phyloP scores from a whole-genome alignment of 2,113 vertebrate species.

The Clarias magur region DNA sequence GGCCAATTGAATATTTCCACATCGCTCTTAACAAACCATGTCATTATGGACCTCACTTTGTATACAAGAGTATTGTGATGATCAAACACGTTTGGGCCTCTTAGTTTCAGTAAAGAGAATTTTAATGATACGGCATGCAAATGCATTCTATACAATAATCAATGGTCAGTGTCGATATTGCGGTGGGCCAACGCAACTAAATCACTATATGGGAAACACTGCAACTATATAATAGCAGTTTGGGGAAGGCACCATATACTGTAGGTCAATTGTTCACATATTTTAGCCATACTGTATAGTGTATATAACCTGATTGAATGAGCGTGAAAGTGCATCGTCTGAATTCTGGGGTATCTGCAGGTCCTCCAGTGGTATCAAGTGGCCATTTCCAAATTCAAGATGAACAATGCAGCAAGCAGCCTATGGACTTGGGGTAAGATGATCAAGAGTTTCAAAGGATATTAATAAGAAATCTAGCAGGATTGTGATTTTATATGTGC shows the following conservation, averaged over 20 bases:
- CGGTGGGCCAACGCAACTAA: too few species aligned
- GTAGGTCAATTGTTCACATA: not conserved
- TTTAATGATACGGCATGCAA: not conserved
- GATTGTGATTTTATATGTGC: not conserved
- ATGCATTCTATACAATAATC: not conserved
- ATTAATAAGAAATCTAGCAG: not conserved
- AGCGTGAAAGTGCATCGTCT: not conserved
- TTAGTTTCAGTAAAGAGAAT: not conserved
- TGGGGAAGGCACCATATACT: not conserved
- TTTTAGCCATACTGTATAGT: not conserved
- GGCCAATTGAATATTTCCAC: not conserved
- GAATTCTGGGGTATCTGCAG: conserved; percentile 38
- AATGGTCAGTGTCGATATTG: too few species aligned
- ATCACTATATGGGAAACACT: too few species aligned
- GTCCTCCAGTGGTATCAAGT: conserved; percentile 64
- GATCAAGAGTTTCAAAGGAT: not conserved
- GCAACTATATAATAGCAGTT: not conserved
- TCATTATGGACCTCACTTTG: not conserved
- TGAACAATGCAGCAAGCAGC: conserved; percentile 76
- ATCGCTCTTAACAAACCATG: not conserved
- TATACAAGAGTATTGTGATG: not conserved
- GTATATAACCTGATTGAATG: not conserved
- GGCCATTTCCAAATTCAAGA: conserved; percentile 67
- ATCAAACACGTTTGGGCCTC: not conserved
- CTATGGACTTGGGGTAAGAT: conserved; percentile 79